A percentile compares a stretch with the other conserved stretches of the same genome.
These are phyloP conservation scores for Papilio polyxenes DNA, from an alignment of 1,140 invertebrate species.

Conservation along the genomic window DNA sequence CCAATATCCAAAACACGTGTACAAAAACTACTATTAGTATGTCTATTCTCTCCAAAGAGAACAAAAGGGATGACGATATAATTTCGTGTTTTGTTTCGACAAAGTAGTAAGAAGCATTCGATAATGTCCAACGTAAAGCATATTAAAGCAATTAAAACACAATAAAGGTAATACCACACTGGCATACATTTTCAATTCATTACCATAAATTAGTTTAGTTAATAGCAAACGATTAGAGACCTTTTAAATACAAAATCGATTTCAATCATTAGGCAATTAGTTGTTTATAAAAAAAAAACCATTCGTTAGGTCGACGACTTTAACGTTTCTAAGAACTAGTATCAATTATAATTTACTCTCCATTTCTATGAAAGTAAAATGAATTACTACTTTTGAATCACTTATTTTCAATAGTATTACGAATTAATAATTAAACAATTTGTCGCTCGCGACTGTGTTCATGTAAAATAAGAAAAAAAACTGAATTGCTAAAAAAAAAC, in stretches of 20 bases:
- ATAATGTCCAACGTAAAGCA: not conserved
- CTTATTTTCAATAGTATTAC: not conserved
- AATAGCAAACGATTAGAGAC: conserved; percentile 8
- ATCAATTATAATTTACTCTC: not conserved
- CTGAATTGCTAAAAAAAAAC: no score
- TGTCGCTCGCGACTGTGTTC: no score
- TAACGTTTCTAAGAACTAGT: not conserved
- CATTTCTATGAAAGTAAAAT: not conserved
- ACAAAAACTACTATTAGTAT: no score
- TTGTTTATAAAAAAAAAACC: not conserved
- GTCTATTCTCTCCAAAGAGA: no score
- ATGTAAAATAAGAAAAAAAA: no score
- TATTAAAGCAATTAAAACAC: conserved; percentile 1
- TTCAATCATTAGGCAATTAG: conserved; percentile 15
- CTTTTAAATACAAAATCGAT: conserved; percentile 23
- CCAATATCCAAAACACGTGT: no score
- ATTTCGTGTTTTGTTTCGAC: no score
- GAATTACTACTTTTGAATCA: not conserved
- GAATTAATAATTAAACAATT: no score
- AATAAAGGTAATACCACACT: not conserved
- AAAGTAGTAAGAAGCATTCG: not conserved
- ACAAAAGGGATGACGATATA: no score
- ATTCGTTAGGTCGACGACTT: not conserved
- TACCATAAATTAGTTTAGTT: conserved; percentile 9
- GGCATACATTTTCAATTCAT: conserved; percentile 6